phyloP scores from a whole-genome alignment of 2,888 invertebrate genomes.

The Philereme vetulata region DNA sequence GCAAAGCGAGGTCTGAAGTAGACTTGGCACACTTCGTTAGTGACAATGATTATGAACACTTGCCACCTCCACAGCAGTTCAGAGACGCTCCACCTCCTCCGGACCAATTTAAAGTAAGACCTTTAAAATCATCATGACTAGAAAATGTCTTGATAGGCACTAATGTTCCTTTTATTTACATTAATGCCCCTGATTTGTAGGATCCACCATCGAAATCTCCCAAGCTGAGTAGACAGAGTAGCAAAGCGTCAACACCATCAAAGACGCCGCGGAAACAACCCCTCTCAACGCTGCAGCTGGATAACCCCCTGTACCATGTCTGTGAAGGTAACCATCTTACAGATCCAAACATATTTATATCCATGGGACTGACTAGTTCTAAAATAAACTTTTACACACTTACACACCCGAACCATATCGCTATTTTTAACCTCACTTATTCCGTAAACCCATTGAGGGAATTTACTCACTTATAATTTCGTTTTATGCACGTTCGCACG shows the following conservation, averaged over 20 bases:
- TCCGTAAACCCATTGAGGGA: no score
- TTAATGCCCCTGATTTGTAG: no score
- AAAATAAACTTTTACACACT: no score
- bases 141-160: no score
- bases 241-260: slow-evolving; percentile 76
- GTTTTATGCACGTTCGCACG: no score
- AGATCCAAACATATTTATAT: background rate
- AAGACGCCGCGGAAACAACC: slow-evolving; percentile 68
- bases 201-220: slow-evolving; percentile 78
- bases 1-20: slow-evolving; percentile 85
- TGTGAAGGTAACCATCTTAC: slow-evolving; percentile 85
- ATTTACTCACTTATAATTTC: no score
- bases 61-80: slow-evolving; percentile 93
- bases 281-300: slow-evolving; percentile 76
- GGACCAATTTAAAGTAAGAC: slow-evolving; percentile 85
- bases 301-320: slow-evolving; percentile 92
- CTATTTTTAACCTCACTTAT: no score
- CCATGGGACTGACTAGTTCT: no score
- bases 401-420: no score
- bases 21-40: slow-evolving; percentile 81
- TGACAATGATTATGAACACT: slow-evolving; percentile 87
- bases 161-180: no score
- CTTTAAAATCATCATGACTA: background rate
- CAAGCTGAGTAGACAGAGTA: slow-evolving; percentile 71
- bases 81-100: slow-evolving; percentile 91